Base-by-base conservation (phyloP, 2,888 invertebrate species). In the Hydropsyche betteni region DNA sequence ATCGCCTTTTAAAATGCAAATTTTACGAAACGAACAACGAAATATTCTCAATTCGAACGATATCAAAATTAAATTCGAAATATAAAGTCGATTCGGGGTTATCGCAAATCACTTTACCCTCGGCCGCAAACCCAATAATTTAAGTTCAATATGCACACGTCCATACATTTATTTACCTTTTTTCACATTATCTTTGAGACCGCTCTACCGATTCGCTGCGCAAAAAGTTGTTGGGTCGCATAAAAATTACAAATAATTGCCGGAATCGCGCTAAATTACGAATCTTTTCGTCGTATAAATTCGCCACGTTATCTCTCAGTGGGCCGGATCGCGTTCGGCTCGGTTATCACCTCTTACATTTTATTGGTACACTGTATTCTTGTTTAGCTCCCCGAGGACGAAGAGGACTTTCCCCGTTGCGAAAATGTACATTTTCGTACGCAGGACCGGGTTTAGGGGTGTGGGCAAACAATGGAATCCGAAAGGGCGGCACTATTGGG, bases 241-340 rank as follows among this genome's bases (percentile, higher is more conserved):
- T 78, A 78, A 78, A 78, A 78, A 78, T 78, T 78, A 78, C 78
- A 78, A 76, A 55, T 78, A 78, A 78, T 77, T 74, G 78, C 68
- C 70, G 69, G 58, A 78, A 75, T 75, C 68, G 75, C 50, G 71
- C 76, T 68, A 78, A 72, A 68, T 75, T 75, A 55, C n/a, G 68
- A 53, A 69, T 70, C 69, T 75, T 74, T 70, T 77, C 72, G 69
- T 64, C 68, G 33, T 74, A 73, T 78, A 78, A 78, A 78, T 76
- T 72, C 38, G 38, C 55, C 38, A 76, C 16, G 71, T 78, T 78
- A 78, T 78, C 76, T 78, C 74, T 68, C 36, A n/a, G 53, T 64
- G 74, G 52, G 64, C 70, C 24, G 38, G 33, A 10, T 44, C 38
- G 14, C 34, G 58, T 10, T 8, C 50, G 68, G 24, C 68, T 44